Evolutionary conservation across 2,888 invertebrate species (phyloP), one percentile per base, ranked within the genome.

Genomic region (Lasius fuliginosus): DNA sequence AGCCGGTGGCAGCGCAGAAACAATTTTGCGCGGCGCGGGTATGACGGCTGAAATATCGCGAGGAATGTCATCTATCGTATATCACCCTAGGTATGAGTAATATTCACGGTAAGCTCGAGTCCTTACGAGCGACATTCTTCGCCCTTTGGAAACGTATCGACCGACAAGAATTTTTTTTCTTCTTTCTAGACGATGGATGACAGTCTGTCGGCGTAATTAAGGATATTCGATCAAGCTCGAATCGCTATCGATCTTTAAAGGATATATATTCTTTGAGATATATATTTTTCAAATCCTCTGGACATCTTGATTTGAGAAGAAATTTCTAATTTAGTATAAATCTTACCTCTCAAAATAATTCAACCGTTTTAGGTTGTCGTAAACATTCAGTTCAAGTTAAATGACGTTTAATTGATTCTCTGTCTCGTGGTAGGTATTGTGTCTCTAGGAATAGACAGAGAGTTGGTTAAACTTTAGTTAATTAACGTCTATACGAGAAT

Each of bases 151-250:
- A 65, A 75, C 75, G 40, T 33, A 64, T 40, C 53, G 46, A 1
- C 27, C 42, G 76, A n/a, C 64, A 40, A 75, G 75, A 65, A 74
- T 64, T 76, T 46, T 36, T 23, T 40, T 64, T 30, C 53, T 53
- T 76, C 11, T 56, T 12, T 40, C 23, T 15, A 15, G 42, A 46
- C 49, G 49, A 73, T 56, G 60, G 36, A 65, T n/a, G n/a, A 64
- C 6, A 12, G 6, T 15, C 36, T 53, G 81, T 82, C 56, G 56
- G 73, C 76, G 83, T 89, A 89, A 90, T 90, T 89, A 87, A 87
- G 79, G 86, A 89, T 86, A 86, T 86, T 86, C 82, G 87, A 88
- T 88, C 83, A 83, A 87, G 85, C 60, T 65, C 74, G 71, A 85
- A 88, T 85, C 86, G 83, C 5, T 88, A 83, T 89, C 83, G 82